Base-by-base conservation (phyloP, 1,140 invertebrate genomes). In the Triops longicaudatus region DNA sequence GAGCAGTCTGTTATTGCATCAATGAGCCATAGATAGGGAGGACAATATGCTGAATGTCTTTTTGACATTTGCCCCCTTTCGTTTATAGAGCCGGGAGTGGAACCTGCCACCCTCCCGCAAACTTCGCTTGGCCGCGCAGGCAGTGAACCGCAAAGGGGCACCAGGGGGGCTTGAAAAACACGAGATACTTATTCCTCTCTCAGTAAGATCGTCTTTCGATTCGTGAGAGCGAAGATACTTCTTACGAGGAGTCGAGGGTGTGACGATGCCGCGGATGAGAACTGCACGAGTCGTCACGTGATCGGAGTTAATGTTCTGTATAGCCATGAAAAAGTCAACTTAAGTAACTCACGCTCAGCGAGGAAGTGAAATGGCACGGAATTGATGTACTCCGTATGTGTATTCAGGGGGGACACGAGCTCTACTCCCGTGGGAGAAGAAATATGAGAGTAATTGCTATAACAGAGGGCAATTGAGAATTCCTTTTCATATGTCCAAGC, bases 41-140 rank as follows among this genome's bases (percentile, higher is more conserved):
- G 50, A 63, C 50, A 63, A 63, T 63, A 63, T 63, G 50, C n/a
- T 63, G 50, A 63, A 63, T 63, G 50, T 63, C 50, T 63, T 63
- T 63, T 63, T 63, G 50, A 63, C 50, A 22, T 63, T 63, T 63
- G 50, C 50, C 50, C 50, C 50, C 50, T 63, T 63, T 63, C 17
- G 17, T 63, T 63, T 63, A 63, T 63, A 63, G 50, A 12, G 14
- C 14, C 22, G 50, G 50, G 50, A 63, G 17, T 63, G 50, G 50
- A 63, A 63, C 50, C 50, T 63, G 50, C 50, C 31, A 63, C 50
- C 50, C 50, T 63, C 50, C 50, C 50, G 50, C 50, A 63, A 63
- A 63, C 50, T 63, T 63, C 50, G 50, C 50, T 63, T 63, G 50
- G 50, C n/a, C 22, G 50, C 50, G 50, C 50, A 63, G 50, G 50